Conservation (phyloP, 1,140 invertebrate genomes). For the Schlechtendalia chinensis region DNA sequence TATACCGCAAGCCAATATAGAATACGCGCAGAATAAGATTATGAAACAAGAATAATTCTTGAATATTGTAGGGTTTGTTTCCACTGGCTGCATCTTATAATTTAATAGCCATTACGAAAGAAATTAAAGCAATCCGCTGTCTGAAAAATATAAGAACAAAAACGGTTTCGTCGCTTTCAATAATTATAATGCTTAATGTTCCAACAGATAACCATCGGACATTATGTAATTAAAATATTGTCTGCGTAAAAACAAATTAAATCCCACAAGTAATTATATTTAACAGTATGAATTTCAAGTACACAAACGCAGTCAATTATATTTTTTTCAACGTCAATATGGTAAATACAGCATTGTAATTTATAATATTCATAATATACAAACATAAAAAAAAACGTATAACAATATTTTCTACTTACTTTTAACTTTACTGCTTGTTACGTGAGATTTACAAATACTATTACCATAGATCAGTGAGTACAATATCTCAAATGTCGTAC, state of each 20-base stretch:
- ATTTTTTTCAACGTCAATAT: background rate
- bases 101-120: constrained; percentile 46
- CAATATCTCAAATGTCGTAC: too few species aligned
- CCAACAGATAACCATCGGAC: constrained; percentile 27
- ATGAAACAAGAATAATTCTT: constrained; percentile 25
- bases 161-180: constrained; percentile 35
- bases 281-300: background rate
- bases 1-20: constrained; percentile 16
- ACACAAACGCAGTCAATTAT: background rate
- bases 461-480: too few species aligned
- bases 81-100: constrained; percentile 34
- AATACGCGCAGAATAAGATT: background rate
- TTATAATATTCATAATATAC: too few species aligned
- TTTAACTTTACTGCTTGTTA: too few species aligned
- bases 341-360: too few species aligned
- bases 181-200: constrained; percentile 48
- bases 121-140: constrained; percentile 47
- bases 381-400: too few species aligned
- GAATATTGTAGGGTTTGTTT: constrained; percentile 9
- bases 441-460: too few species aligned
- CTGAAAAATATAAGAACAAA: constrained; percentile 24
- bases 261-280: background rate
- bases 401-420: too few species aligned
- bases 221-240: constrained; percentile 41
- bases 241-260: constrained; percentile 19